Conservation (phyloP, 2,888 invertebrate species). For the Leucozona laternaria region DNA sequence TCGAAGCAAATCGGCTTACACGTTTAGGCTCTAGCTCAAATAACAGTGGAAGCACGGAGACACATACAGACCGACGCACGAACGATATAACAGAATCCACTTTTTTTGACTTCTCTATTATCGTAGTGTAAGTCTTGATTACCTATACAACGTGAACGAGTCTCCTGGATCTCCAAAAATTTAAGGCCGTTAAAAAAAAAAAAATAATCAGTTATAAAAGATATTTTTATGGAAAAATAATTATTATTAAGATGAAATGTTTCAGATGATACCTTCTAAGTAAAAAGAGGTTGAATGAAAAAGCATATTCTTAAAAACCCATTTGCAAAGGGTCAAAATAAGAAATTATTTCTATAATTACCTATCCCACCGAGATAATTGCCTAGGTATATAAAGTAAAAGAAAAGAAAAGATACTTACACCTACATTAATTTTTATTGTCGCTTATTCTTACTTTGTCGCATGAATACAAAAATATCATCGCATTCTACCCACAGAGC, state of each 20-base stretch:
- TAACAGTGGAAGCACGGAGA: too few relatives aligned
- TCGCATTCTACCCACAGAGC: not conserved
- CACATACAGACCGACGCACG: too few relatives aligned
- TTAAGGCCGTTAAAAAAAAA: too few relatives aligned
- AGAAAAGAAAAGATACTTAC: not conserved
- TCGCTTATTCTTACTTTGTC: not conserved
- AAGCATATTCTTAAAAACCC: not conserved
- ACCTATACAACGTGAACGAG: too few relatives aligned
- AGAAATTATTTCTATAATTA: not conserved
- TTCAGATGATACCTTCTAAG: not conserved
- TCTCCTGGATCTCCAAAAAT: too few relatives aligned
- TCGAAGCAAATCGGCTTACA: too few relatives aligned
- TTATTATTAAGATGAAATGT: not conserved
- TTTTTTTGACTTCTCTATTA: too few relatives aligned
- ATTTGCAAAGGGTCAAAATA: not conserved
- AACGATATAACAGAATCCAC: too few relatives aligned
- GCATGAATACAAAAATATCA: not conserved
- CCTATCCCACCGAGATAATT: not conserved
- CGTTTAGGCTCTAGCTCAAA: too few relatives aligned
- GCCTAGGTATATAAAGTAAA: not conserved
- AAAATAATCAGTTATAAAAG: too few relatives aligned
- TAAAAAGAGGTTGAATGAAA: not conserved
- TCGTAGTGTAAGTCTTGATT: too few relatives aligned
- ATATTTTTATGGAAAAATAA: not conserved
- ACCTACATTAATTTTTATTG: not conserved